These are phyloP conservation scores for Pogoniulus pusillus DNA, from an alignment of 2,797 vertebrate genomes.

Conservation along the genomic window DNA sequence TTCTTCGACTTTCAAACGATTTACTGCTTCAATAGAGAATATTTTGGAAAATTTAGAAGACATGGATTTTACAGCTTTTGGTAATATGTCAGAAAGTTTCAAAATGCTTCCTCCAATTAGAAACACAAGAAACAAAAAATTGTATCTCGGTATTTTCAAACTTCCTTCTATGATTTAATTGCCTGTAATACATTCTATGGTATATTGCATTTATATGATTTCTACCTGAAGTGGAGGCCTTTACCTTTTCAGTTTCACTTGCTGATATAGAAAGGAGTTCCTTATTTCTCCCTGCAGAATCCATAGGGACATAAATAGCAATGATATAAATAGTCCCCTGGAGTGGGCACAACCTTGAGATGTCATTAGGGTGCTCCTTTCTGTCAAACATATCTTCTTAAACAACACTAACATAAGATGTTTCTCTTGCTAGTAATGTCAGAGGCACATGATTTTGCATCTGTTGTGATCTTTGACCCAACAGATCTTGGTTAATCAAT, in stretches of 20 bases:
- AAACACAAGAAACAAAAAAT: not conserved
- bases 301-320: not conserved
- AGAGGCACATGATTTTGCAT: not conserved
- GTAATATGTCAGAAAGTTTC: slow-evolving; percentile 72
- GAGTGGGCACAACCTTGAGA: not conserved
- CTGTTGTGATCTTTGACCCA: not conserved
- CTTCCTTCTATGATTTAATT: not conserved
- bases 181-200: not conserved
- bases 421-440: not conserved
- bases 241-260: not conserved
- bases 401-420: not conserved
- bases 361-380: not conserved
- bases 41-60: slow-evolving; percentile 94
- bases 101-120: not conserved
- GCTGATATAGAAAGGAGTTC: not conserved
- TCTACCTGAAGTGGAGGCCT: not conserved
- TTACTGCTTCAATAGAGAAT: slow-evolving; percentile 86
- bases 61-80: slow-evolving; percentile 88
- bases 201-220: not conserved
- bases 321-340: not conserved
- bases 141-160: not conserved
- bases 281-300: not conserved
- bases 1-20: slow-evolving; percentile 93
- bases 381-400: not conserved
- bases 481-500: not conserved